Base-by-base conservation (phyloP, 2,888 invertebrate species). In the Drosophila differens region DNA sequence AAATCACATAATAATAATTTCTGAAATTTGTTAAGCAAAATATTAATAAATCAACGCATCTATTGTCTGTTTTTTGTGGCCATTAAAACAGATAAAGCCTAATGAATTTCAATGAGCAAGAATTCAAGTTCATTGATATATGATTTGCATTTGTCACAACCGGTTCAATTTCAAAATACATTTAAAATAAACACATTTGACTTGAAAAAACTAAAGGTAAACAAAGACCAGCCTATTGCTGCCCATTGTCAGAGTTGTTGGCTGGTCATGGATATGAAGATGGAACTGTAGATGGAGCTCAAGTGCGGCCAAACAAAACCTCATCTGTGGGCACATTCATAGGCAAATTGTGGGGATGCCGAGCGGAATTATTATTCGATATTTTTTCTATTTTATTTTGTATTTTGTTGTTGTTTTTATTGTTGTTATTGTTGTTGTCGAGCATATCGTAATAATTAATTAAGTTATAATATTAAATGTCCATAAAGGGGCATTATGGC, bases 381-480 rank as follows among this genome's bases (percentile, higher is more conserved):
- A 67, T 62, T 51, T 55, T 60, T 49, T 53, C 44, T 41, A 30
- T 51, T 62, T 58, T 10, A 25, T 52, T 58, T 44, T 62, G 16
- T 16, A 9, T 54, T 28, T 28, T 49, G 22, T 25, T 7, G 47
- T 12, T 32, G n/a, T 35, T 54, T 69, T 55, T 35, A 28, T 49
- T 66, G 53, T 60, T 69, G 75, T 57, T 74, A 12, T 47, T 37
- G 35, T 61, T 70, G 57, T 61, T 69, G 76, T 63, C 30, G 71
- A 25, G 75, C 70, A 69, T 80, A 83, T 80, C 79, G 76, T 82
- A 86, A 84, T 86, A 86, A 86, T 86, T 86, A 86, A 86, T 86
- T 89, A 86, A 86, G 85, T 86, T 86, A 86, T 86, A 89, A 89
- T 86, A 89, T 86, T 86, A 89, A 86, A 86, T 72, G 79, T 70